These are phyloP conservation scores for Andrena fulva DNA, from an alignment of 2,888 invertebrate species.

Conservation along the genomic window DNA sequence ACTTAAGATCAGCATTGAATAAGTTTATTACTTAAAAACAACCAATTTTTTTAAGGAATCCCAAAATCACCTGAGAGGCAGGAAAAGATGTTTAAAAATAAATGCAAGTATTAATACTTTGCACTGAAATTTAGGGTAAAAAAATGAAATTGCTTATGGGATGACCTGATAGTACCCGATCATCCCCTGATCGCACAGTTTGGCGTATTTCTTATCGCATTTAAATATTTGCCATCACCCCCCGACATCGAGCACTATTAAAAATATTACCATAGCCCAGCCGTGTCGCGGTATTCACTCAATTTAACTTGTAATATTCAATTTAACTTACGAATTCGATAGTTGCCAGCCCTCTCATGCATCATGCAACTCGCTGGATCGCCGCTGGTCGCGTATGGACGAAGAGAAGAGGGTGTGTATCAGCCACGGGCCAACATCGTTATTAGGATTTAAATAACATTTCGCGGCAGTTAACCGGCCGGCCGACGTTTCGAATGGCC, in stretches of 20 bases:
- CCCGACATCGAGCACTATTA: neutral
- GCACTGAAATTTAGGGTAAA: too few relatives aligned
- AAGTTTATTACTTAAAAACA: too few relatives aligned
- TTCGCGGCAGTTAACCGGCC: constrained; percentile 65
- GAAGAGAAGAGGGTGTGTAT: constrained; percentile 28
- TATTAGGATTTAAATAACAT: constrained; percentile 72
- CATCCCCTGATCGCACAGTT: too few relatives aligned
- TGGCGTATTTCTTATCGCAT: too few relatives aligned
- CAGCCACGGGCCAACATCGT: constrained; percentile 54
- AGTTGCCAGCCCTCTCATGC: constrained; percentile 17
- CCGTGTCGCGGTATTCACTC: neutral
- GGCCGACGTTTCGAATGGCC: constrained; percentile 63
- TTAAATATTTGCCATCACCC: neutral
- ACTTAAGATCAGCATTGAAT: too few relatives aligned
- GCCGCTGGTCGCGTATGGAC: neutral
- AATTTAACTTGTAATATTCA: constrained; percentile 35
- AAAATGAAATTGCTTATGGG: too few relatives aligned
- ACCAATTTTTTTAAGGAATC: too few relatives aligned
- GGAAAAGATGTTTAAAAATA: too few relatives aligned
- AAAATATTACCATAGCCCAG: neutral
- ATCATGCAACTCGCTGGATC: constrained; percentile 13
- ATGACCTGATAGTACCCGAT: too few relatives aligned
- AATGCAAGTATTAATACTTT: too few relatives aligned
- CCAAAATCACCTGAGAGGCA: too few relatives aligned
- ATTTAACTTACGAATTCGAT: constrained; percentile 7